These are phyloP conservation scores for Calyptomena viridis DNA, from an alignment of 2,113 vertebrate genomes.

Conservation along the genomic window DNA sequence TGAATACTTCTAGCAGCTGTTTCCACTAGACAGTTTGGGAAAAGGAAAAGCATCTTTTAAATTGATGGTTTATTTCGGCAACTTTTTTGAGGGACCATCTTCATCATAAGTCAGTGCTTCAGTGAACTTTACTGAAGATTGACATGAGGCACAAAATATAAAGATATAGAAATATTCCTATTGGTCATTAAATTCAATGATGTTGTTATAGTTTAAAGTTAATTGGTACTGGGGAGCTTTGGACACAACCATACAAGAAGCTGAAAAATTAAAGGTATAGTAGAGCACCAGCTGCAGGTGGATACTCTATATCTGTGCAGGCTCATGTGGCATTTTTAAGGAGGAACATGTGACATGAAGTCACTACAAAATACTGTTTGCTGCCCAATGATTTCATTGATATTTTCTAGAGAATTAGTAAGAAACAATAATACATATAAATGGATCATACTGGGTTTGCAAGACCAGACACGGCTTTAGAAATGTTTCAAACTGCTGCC, in stretches of 20 bases:
- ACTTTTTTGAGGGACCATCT: background rate
- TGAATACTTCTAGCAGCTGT: background rate
- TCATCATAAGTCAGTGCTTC: background rate
- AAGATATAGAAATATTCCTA: background rate
- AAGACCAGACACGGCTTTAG: background rate
- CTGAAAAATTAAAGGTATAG: background rate
- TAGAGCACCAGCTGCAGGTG: background rate
- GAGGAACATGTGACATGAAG: background rate
- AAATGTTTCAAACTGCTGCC: background rate
- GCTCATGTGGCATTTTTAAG: background rate
- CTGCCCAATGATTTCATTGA: background rate
- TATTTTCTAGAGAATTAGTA: background rate
- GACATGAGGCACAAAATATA: background rate
- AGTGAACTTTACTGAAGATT: background rate
- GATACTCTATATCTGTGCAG: background rate
- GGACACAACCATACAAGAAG: background rate
- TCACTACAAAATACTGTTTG: background rate
- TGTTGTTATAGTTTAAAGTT: background rate
- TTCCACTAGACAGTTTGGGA: background rate
- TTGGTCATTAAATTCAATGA: background rate
- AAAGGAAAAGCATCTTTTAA: background rate
- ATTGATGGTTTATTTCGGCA: background rate
- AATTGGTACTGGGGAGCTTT: background rate
- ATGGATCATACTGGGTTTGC: background rate
- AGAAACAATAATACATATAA: background rate